Conservation (phyloP, 2,113 vertebrate species). For the Pygoscelis antarcticus region DNA sequence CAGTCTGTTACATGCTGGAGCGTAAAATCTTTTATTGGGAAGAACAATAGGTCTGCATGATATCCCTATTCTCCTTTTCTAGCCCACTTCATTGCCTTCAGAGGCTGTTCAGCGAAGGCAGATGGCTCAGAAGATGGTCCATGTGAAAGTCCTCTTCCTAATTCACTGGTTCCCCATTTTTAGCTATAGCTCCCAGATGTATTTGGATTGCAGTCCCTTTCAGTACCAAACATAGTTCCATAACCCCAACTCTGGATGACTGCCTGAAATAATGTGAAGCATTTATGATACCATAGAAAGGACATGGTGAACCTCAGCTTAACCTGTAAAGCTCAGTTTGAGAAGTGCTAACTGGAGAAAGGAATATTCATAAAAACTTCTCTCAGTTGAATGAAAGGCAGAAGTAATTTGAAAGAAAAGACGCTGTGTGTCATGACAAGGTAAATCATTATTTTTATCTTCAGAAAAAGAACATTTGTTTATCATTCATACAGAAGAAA, state of each 20-base stretch:
- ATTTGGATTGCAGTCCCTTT: not conserved
- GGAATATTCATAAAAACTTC: not conserved
- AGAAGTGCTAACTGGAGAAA: not conserved
- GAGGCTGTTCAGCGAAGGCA: not conserved
- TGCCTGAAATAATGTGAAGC: not conserved
- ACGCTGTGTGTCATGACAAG: not conserved
- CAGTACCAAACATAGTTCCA: not conserved
- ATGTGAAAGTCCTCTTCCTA: not conserved
- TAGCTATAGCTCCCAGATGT: not conserved
- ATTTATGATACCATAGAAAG: not conserved
- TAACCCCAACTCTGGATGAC: not conserved
- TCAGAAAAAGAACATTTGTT: not conserved
- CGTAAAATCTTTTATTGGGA: not conserved
- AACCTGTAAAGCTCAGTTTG: not conserved
- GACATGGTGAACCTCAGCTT: not conserved
- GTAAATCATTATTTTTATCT: not conserved
- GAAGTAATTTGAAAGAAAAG: not conserved
- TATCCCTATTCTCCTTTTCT: not conserved
- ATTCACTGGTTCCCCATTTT: not conserved
- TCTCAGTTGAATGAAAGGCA: not conserved
- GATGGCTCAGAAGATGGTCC: not conserved
- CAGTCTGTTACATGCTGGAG: not conserved
- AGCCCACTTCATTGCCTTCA: not conserved
- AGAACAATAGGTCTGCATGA: not conserved
- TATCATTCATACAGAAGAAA: not conserved